These are phyloP conservation scores for Euwallacea fornicatus DNA, from an alignment of 1,140 invertebrate genomes.

Conservation along the genomic window DNA sequence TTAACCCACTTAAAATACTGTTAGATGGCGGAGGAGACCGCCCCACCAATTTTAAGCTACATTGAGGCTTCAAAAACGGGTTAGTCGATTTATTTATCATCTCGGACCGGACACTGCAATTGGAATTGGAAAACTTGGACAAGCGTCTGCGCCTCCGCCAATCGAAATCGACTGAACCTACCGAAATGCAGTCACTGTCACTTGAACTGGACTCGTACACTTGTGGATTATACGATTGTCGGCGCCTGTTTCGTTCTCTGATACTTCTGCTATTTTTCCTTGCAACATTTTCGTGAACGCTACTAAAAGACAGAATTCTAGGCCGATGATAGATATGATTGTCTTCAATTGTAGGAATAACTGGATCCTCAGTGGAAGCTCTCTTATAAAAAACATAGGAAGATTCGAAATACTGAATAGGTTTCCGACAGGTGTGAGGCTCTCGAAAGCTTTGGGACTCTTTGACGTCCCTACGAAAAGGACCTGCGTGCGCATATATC, in stretches of 20 bases:
- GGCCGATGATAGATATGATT: conserved; percentile 41
- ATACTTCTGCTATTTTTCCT: conserved; percentile 51
- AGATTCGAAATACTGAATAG: conserved; percentile 43
- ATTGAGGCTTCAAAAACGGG: conserved; percentile 50
- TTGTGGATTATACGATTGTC: conserved; percentile 60
- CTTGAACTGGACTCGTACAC: conserved; percentile 55
- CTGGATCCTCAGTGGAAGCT: conserved; percentile 39
- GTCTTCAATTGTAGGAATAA: conserved; percentile 15
- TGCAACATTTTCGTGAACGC: conserved; percentile 45
- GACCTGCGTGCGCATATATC: conserved; percentile 43
- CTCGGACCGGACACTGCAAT: conserved; percentile 52
- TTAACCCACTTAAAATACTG: conserved; percentile 51
- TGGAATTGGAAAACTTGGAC: conserved; percentile 49
- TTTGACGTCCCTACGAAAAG: conserved; percentile 12
- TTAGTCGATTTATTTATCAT: conserved; percentile 46
- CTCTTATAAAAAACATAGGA: conserved; percentile 48
- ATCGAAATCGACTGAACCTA: conserved; percentile 53
- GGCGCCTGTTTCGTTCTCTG: conserved; percentile 56
- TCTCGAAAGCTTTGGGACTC: conserved; percentile 33
- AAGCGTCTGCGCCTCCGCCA: conserved; percentile 49
- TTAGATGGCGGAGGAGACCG: conserved; percentile 52
- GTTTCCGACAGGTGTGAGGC: conserved; percentile 12
- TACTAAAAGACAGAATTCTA: conserved; percentile 49
- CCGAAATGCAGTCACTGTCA: conserved; percentile 50
- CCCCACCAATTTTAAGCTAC: conserved; percentile 46